Conservation (phyloP, 2,113 vertebrate genomes). For the Pristiophorus japonicus region DNA sequence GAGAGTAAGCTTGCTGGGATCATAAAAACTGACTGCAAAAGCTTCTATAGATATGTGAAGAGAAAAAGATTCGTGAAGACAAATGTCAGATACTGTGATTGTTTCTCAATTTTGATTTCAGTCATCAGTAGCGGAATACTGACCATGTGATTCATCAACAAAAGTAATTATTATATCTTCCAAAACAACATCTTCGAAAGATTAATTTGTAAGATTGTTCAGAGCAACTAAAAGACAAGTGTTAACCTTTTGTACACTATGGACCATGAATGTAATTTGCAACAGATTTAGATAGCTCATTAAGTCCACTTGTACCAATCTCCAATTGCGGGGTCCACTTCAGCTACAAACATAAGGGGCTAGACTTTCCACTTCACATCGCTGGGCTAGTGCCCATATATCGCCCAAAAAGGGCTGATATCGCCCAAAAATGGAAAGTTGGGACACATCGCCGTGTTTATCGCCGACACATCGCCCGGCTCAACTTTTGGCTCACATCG, state of each 20-base stretch:
- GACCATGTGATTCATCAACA: neutral
- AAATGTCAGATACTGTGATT: neutral
- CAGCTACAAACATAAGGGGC: slow-evolving; percentile 33
- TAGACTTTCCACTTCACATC: no score
- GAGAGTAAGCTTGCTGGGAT: no score
- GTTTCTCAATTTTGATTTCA: neutral
- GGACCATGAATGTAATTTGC: slow-evolving; percentile 23
- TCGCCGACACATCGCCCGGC: no score
- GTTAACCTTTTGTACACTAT: slow-evolving; percentile 16
- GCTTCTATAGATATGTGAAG: no score
- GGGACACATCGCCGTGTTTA: no score
- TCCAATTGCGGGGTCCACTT: slow-evolving; percentile 1
- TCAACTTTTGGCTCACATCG: no score
- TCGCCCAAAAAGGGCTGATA: no score
- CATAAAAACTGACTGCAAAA: no score
- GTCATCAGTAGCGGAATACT: neutral
- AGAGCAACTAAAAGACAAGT: neutral
- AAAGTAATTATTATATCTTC: slow-evolving; percentile 21
- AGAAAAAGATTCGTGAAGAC: no score
- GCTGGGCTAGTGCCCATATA: no score
- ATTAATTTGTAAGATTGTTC: slow-evolving; percentile 9
- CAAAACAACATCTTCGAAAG: slow-evolving; percentile 26
- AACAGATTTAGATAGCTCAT: slow-evolving; percentile 34
- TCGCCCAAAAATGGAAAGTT: no score
- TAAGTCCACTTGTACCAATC: slow-evolving; percentile 13